Evolutionary conservation across 2,888 invertebrate species (phyloP).

Genomic region (Drosophila paracracens): DNA sequence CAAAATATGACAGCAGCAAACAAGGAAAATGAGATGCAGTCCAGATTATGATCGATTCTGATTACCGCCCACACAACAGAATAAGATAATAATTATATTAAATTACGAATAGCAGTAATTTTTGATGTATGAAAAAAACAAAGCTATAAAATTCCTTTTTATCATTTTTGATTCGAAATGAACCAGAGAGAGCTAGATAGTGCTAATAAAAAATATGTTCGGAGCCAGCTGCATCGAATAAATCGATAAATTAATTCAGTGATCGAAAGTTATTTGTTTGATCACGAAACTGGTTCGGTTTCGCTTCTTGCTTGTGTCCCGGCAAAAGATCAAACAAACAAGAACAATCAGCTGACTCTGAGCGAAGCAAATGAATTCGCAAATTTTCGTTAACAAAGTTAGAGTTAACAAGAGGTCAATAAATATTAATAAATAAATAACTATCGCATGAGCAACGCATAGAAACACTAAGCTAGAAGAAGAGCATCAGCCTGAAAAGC

Average conservation of each 20-base stretch:
- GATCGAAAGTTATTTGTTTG: not conserved
- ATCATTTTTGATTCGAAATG: not conserved
- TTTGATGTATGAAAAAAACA: not conserved
- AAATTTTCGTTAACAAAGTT: not conserved
- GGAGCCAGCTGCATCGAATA: not conserved
- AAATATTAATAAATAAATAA: not conserved
- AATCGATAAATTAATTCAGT: not conserved
- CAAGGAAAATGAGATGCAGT: slow-evolving; percentile 13
- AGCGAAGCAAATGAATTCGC: not conserved
- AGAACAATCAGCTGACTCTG: not conserved
- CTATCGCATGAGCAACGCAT: not conserved
- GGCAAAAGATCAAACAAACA: not conserved
- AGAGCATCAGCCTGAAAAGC: not conserved
- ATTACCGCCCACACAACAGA: slow-evolving; percentile 4
- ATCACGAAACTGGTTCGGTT: not conserved
- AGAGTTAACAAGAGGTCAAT: not conserved
- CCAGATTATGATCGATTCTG: slow-evolving; percentile 1
- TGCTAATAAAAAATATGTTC: not conserved
- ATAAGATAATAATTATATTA: not conserved
- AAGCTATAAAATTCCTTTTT: not conserved
- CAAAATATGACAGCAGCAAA: slow-evolving; percentile 6
- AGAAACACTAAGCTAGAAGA: not conserved
- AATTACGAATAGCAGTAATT: not conserved
- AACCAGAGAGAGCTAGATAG: not conserved
- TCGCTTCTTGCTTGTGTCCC: not conserved